Percentiles rank a stretch among this genome's conserved stretches.
Evolutionary conservation across 2,113 vertebrate species (phyloP).

Genomic region (Crotalus tigris): DNA sequence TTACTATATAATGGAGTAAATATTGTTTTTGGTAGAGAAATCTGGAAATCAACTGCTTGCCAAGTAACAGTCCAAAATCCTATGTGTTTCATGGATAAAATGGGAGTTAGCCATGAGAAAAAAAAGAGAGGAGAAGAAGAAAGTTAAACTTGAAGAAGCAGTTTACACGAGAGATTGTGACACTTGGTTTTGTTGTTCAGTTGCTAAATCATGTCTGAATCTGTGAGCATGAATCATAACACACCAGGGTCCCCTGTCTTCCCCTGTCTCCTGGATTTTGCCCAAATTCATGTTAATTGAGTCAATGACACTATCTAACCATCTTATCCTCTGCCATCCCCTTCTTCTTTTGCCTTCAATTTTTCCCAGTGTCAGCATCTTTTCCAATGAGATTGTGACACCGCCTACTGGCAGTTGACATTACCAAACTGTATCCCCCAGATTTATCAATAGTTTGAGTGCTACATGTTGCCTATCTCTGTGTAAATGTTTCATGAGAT

Average conservation of each 20-base stretch:
- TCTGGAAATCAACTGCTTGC: neutral
- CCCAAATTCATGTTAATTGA: neutral
- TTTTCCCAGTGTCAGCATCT: neutral
- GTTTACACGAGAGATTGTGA: neutral
- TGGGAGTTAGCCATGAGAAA: neutral
- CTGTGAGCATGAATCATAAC: neutral
- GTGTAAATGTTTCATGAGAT: neutral
- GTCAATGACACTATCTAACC: neutral
- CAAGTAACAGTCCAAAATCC: neutral
- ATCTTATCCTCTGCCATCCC: neutral
- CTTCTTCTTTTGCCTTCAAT: neutral
- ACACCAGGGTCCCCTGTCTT: rapidly evolving
- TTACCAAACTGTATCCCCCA: neutral
- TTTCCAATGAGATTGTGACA: neutral
- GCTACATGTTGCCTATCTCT: neutral
- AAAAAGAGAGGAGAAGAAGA: no score
- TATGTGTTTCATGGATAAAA: neutral
- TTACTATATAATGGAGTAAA: neutral
- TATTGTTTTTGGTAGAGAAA: neutral
- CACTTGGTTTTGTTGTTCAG: neutral
- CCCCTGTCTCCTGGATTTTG: neutral
- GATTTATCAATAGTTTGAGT: neutral
- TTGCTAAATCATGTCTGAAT: neutral
- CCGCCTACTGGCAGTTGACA: neutral
- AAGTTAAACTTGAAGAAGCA: neutral